phyloP scores from a whole-genome alignment of 2,797 vertebrate genomes.

The Ispidina picta region DNA sequence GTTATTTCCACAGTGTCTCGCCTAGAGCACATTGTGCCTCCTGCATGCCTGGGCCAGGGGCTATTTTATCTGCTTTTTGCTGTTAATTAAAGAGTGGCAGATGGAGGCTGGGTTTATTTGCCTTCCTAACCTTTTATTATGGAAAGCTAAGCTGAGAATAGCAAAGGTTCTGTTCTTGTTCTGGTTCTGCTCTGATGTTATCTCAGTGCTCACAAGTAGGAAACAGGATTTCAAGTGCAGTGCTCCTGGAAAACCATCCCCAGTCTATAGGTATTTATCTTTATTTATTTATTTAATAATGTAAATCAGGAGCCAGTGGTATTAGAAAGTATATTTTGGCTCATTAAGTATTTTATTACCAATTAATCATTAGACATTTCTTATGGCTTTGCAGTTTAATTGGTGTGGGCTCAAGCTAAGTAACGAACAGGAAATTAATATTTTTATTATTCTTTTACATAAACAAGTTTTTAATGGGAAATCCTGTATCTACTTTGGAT shows the following conservation, averaged over 20 bases:
- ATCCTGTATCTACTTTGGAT: background rate
- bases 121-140: background rate
- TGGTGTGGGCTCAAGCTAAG: background rate
- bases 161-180: background rate
- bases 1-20: background rate
- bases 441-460: conserved; percentile 21
- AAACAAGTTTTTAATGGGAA: background rate
- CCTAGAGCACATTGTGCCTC: background rate
- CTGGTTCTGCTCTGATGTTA: background rate
- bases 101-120: background rate
- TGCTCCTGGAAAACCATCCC: background rate
- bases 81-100: background rate
- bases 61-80: background rate
- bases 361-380: background rate
- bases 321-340: background rate
- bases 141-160: background rate
- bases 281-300: background rate
- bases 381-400: conserved; percentile 15
- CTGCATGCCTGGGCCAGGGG: background rate
- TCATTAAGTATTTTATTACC: conserved; percentile 10
- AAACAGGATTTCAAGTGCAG: background rate
- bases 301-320: background rate
- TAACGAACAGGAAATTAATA: conserved; percentile 11
- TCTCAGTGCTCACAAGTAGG: background rate
- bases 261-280: background rate